Base-by-base conservation (phyloP, 2,888 invertebrate species). In the Sinopyrophorus schimmeli region DNA sequence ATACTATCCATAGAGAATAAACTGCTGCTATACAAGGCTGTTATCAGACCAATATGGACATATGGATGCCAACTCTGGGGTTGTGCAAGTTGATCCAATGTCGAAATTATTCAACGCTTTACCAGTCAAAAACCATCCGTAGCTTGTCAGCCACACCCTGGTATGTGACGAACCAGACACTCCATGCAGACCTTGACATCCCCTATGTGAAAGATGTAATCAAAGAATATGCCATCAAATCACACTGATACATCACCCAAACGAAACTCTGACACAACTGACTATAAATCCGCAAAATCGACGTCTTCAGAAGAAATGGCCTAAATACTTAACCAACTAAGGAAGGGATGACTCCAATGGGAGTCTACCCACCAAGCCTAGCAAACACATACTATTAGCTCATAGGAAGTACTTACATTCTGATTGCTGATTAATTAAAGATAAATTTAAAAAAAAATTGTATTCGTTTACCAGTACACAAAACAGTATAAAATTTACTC, bases 11-110 rank as follows among this genome's bases (percentile, higher is more conserved):
- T 37, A 4, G 21, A 24, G 17, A 35, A 35, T 17, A 35, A 35
- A n/a, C 3, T 9, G 3, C 17, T 27, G 9, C 9, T 41, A 15
- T 41, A 31, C 21, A 30, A 41, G 26, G 7, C 41, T 5, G 27
- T 28, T 7, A 30, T 23, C 31, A n/a, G 31, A 21, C 30, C 31
- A 30, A 41, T 41, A 16, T 38, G 27, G 38, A 18, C 20, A 16
- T 28, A 40, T 21, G 40, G 27, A 7, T 38, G 41, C 17, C 30
- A 30, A 14, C 31, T 41, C 20, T 41, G 20, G 21, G 31, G 21
- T 9, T 41, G 41, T 12, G 27, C 38, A 26, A 38, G 38, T 26
- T 5, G 17, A 26, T 17, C 27, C 9, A 37, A 37, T 24, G 16
- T 24, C 20, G 18, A 27, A 26, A 12, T 38, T 6, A 34, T 31